Evolutionary conservation across 2,113 vertebrate genomes (phyloP).

Genomic region (Psittacula cyanocephala): DNA sequence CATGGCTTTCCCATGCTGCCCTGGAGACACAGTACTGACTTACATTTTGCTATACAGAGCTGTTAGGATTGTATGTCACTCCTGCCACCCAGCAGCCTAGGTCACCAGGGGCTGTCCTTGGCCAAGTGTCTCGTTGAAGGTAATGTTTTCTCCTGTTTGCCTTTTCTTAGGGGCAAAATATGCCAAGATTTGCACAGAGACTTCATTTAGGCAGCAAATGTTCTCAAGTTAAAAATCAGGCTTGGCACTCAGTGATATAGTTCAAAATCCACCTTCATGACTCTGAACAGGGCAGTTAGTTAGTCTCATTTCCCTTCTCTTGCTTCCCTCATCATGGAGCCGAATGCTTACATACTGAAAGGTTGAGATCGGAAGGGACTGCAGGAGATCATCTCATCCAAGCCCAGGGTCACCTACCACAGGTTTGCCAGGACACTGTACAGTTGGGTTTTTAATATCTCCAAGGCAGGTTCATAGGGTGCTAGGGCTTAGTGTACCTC

Average conservation of each 20-base stretch:
- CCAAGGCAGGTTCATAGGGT: not conserved
- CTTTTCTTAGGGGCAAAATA: not conserved
- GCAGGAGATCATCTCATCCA: fast-evolving
- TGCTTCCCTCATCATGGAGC: not conserved
- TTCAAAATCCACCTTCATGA: not conserved
- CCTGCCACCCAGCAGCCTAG: not conserved
- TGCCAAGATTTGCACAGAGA: not conserved
- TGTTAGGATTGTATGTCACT: not conserved
- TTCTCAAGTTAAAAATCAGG: not conserved
- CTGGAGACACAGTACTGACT: not conserved
- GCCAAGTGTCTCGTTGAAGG: not conserved
- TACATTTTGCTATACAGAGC: not conserved
- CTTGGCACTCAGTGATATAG: not conserved
- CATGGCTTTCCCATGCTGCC: not conserved
- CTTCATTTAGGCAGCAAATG: not conserved
- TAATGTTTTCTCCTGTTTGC: not conserved
- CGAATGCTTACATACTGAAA: not conserved
- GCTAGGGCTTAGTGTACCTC: not conserved
- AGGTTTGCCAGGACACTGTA: not conserved
- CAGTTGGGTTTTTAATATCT: fast-evolving
- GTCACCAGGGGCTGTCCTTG: not conserved
- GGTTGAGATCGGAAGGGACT: not conserved
- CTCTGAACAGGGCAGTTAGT: not conserved
- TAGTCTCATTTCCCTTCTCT: not conserved
- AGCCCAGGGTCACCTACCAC: not conserved